Base-by-base conservation (phyloP, 2,113 vertebrate species). In the Macheiramphus alcinus region DNA sequence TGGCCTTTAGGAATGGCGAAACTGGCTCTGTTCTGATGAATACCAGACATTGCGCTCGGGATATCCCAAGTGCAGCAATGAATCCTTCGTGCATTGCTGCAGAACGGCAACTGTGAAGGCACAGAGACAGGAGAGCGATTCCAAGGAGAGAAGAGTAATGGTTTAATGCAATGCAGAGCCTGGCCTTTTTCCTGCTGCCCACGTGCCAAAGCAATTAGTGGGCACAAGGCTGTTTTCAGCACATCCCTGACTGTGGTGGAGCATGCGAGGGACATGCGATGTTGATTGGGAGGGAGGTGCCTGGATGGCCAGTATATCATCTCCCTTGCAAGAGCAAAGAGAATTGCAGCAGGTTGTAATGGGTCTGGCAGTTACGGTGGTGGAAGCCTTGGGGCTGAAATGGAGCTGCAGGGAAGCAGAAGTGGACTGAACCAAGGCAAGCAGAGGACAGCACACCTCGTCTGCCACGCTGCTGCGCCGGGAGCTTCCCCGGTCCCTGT, bases 211-310 rank as follows among this genome's bases (percentile, higher is more conserved):
- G 68, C 62, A 86, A 52, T 86, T 42, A 45, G 43, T 1, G 68
- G 87, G 75, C 68, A 70, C 68, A 34, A 21, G 86, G 62, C 62
- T 65, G 68, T 63, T 68, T 36, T 58, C 67, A 56, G 80, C 80
- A 50, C 2, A 0, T 43, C 53, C 67, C 80, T 9, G 47, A 12
- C 53, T 52, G 66, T 63, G 81, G 43, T 65, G n/a, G 63, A 52
- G 71, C 71, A 7, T 2, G 55, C 0, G 4, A 34, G 53, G n/a
- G 16, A 19, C 16, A 3, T 0, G 7, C 3, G 4, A 4, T 9
- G 47, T 13, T 55, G 72, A 34, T 21, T 4, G 23, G 21, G 56
- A 71, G 38, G 82, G 52, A 66, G 47, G n/a, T 32, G 59, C 65
- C 65, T 27, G 40, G 26, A 23, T 0, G 10, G 19, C 14, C 3